These are phyloP conservation scores for Dicyrtomina minuta DNA, from an alignment of 2,888 invertebrate species.

Conservation along the genomic window DNA sequence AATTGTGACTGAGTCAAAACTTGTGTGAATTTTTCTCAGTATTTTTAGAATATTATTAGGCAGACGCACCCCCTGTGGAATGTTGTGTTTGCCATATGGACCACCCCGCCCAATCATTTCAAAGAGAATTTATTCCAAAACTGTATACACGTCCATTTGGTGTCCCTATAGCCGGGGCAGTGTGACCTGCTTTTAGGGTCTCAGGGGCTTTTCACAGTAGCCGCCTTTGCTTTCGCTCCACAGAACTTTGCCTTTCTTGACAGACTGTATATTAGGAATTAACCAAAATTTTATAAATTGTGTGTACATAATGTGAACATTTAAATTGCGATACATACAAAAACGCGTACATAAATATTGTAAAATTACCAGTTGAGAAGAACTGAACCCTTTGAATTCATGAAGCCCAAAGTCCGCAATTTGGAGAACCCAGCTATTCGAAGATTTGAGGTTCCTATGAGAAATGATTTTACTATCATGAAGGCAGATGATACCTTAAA, in stretches of 20 bases:
- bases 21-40: not conserved
- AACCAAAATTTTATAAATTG: no score
- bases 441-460: slow-evolving; percentile 81
- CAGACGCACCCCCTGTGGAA: slow-evolving; percentile 44
- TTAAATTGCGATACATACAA: no score
- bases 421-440: slow-evolving; percentile 90
- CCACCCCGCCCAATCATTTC: slow-evolving; percentile 76
- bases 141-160: slow-evolving; percentile 83
- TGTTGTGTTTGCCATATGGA: slow-evolving; percentile 75
- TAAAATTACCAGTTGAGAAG: no score
- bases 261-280: slow-evolving; percentile 33
- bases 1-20: slow-evolving; percentile 77
- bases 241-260: slow-evolving; percentile 36
- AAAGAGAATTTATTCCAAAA: slow-evolving; percentile 80
- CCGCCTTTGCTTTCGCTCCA: slow-evolving; percentile 53
- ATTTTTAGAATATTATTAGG: not conserved
- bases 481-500: slow-evolving; percentile 77
- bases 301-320: no score
- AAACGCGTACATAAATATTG: no score
- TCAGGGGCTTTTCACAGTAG: slow-evolving; percentile 76
- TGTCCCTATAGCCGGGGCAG: slow-evolving; percentile 66
- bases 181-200: slow-evolving; percentile 63
- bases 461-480: slow-evolving; percentile 78
- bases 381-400: slow-evolving; percentile 70
- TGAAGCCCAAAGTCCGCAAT: slow-evolving; percentile 84